Evolutionary conservation across 2,113 vertebrate genomes (phyloP).

Genomic region (Gopherus flavomarginatus): DNA sequence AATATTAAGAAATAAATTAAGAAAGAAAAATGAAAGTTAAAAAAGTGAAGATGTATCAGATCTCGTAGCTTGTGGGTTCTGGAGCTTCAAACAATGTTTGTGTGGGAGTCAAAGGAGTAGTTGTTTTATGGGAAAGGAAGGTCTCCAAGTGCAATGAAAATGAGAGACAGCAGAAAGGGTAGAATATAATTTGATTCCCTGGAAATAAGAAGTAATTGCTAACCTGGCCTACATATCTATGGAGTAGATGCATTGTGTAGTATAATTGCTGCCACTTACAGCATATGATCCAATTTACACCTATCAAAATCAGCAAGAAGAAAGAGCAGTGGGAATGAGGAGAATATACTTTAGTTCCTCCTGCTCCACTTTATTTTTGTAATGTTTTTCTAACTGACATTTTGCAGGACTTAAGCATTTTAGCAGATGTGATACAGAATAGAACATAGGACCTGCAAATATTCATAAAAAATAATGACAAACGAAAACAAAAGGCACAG

Average conservation of each 20-base stretch:
- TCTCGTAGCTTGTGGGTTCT: background rate
- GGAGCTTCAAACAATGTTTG: background rate
- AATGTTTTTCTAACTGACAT: background rate
- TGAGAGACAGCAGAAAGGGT: background rate
- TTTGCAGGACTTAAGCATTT: background rate
- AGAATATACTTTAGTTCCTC: background rate
- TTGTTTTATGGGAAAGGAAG: constrained; percentile 22
- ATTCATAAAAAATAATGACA: background rate
- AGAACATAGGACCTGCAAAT: background rate
- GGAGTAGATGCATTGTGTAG: background rate
- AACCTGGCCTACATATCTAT: background rate
- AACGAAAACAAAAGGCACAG: background rate
- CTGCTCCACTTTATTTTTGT: background rate
- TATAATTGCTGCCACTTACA: background rate
- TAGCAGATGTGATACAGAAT: background rate
- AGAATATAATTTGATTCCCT: constrained; percentile 38
- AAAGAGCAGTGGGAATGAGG: background rate
- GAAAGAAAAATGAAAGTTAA: constrained; percentile 46
- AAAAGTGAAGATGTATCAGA: constrained; percentile 22
- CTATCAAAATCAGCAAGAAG: constrained; percentile 9
- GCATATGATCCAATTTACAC: background rate
- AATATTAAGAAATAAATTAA: constrained; percentile 50
- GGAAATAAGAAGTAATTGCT: constrained; percentile 47
- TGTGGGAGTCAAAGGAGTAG: constrained; percentile 14
- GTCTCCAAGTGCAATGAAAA: background rate